Evolutionary conservation across 1,140 invertebrate genomes (phyloP), one percentile per base, ranked within the genome.

Genomic region (Platorchestia sp.): DNA sequence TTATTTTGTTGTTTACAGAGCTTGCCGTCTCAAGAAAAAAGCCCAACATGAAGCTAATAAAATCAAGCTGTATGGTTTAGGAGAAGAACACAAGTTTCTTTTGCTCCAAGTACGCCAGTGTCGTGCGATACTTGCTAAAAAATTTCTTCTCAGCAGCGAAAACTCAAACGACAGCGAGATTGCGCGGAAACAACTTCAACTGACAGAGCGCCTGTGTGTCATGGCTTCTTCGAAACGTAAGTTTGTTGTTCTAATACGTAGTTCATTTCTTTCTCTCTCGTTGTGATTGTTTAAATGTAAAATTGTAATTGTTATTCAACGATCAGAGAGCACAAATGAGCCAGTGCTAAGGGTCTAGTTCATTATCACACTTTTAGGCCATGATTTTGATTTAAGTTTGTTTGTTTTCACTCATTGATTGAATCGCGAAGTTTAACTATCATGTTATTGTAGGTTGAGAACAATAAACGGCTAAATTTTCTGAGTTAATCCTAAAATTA

Each of bases 1-100:
- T 91, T 40, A 96, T 95, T 96, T 41, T 27, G 27, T 75, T 87
- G 89, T 3, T 93, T 93, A 47, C 96, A 98, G 99, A 95, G 99
- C 99, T 51, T 99, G 99, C 97, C 98, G 99, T 95, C 97, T 99
- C 96, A 99, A 99, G 97, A 99, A 99, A 97, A 99, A 99, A 97
- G 99, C 99, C 27, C 99, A 99, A 97, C 99, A 99, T 97, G 99
- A 99, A 97, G 99, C 99, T 5, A 99, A 99, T 97, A 99, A 99
- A 97, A 98, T 99, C 59, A 99, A 99, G 97, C 97, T 99, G 3
- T 98, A 98, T 97, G 99, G 99, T 45, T 97, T 99, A 95, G 99
- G 99, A 97, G 98, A 98, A 97, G 99, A 99, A 97, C 99, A 99
- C 97, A 98, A 97, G 36, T 98, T 98, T 96, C 97, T 98, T 42